Evolutionary conservation across 2,888 invertebrate genomes (phyloP), one percentile per base, ranked within the genome.

Genomic region (Hydroisotoma schaefferi): DNA sequence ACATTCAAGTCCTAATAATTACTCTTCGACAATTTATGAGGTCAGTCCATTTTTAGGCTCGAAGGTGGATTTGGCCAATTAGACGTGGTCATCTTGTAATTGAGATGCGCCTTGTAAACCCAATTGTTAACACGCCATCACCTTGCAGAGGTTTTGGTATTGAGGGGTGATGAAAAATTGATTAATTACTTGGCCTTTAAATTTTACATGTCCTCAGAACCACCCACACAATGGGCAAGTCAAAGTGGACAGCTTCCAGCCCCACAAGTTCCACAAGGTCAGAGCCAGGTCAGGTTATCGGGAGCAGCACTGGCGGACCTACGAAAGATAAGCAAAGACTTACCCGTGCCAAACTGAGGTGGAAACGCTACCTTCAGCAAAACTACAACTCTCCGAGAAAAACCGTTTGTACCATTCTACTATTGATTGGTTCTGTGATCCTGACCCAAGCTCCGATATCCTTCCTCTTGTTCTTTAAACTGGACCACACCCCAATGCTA

Each of bases 321-420:
- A 43, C 12, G 20, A 3, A 22, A 22, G 25, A 20, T 23, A 25
- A 46, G 20, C 22, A 22, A 6, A 22, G 46, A 23, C 23, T 46
- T 6, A 23, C 46, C 23, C 22, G 46, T 5, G 46, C 46, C 23
- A 46, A 46, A 20, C 57, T 60, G 48, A 65, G 54, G 62, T 70
- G 70, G 70, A 63, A 58, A 57, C 63, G 65, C n/a, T 68, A 66
- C 61, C 59, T 70, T 23, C 64, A 67, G 26, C 63, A 66, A 12
- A 66, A 65, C 54, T 65, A 66, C 57, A 69, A 71, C 53, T 71
- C 72, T 8, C 70, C 70, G 10, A 57, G 67, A 10, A 72, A 72
- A 62, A 71, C 72, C 23, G 59, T 71, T 10, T 58, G 63, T n/a
- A 72, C 72, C 1, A 72, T 72, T 23, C 49, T 70, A 37, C 38